These are phyloP conservation scores for Python bivittatus DNA, from an alignment of 2,113 vertebrate species.

Conservation along the genomic window DNA sequence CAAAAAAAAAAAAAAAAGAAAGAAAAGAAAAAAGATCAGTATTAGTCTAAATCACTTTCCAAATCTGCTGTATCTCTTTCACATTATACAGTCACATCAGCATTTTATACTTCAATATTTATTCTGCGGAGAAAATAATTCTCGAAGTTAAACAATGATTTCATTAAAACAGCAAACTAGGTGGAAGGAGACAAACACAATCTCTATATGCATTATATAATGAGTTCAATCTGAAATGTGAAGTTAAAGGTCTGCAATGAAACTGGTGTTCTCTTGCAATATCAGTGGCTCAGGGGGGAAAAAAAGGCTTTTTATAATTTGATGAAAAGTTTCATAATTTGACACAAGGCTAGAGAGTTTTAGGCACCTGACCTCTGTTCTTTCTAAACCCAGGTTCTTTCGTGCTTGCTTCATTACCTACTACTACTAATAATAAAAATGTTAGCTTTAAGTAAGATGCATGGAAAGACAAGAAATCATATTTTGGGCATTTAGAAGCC, in stretches of 20 bases:
- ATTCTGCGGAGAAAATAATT: constrained; percentile 64
- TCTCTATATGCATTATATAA: not conserved
- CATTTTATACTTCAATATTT: constrained; percentile 69
- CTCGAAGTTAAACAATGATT: constrained; percentile 62
- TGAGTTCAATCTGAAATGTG: not conserved
- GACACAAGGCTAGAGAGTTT: constrained; percentile 27
- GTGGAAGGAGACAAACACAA: constrained; percentile 10
- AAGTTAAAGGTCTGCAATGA: constrained; percentile 1
- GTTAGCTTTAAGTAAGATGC: not conserved
- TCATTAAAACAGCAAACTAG: constrained; percentile 56
- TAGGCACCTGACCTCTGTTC: constrained; percentile 9
- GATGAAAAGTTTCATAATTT: not conserved
- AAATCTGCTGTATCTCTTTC: constrained; percentile 50
- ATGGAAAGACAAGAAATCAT: not conserved
- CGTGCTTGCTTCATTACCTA: not conserved
- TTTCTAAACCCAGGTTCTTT: constrained; percentile 12
- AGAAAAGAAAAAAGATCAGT: constrained; percentile 63
- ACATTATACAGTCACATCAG: constrained; percentile 61
- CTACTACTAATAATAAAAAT: not conserved
- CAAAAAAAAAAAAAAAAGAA: too few relatives aligned
- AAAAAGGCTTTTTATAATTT: constrained; percentile 1
- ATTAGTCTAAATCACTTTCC: constrained; percentile 68
- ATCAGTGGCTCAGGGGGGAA: not conserved
- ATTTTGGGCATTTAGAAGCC: not conserved
- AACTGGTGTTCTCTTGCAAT: not conserved